phyloP scores from a whole-genome alignment of 2,797 vertebrate species.

The Coreius guichenoti region DNA sequence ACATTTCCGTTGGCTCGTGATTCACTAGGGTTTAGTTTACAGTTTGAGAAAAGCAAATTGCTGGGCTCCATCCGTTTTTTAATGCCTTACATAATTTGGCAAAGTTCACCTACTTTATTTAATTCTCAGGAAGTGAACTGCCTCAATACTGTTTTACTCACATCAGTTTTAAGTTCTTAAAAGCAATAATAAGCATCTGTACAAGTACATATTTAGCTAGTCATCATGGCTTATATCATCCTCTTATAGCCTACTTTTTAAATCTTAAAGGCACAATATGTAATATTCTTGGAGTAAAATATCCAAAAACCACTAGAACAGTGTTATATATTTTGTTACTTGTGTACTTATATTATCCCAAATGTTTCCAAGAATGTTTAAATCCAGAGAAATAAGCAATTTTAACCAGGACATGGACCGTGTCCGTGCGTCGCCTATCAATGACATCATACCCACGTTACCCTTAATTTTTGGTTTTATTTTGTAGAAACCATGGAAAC shows the following conservation, averaged over 20 bases:
- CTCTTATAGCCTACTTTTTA: not conserved
- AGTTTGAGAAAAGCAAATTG: not conserved
- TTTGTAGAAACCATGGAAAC: no score
- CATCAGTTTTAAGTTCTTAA: not conserved
- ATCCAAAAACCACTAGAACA: no score
- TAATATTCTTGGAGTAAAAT: no score
- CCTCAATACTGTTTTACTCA: not conserved
- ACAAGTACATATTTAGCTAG: not conserved
- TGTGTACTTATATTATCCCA: no score
- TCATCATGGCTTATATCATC: not conserved
- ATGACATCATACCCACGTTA: no score
- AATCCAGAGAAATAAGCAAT: no score
- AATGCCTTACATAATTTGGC: not conserved
- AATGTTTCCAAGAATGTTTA: no score
- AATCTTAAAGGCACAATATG: no score
- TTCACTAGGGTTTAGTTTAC: conserved; percentile 8
- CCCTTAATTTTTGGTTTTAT: no score
- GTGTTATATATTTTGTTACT: no score
- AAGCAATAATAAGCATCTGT: not conserved
- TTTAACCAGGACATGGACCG: no score
- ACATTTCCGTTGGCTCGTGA: not conserved
- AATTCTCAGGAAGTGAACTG: not conserved
- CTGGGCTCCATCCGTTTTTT: not conserved
- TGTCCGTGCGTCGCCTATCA: no score
- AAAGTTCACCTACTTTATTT: not conserved